Evolutionary conservation across 2,113 vertebrate genomes (phyloP), one percentile per base, ranked within the genome.

Genomic region (Vicugna pacos): DNA sequence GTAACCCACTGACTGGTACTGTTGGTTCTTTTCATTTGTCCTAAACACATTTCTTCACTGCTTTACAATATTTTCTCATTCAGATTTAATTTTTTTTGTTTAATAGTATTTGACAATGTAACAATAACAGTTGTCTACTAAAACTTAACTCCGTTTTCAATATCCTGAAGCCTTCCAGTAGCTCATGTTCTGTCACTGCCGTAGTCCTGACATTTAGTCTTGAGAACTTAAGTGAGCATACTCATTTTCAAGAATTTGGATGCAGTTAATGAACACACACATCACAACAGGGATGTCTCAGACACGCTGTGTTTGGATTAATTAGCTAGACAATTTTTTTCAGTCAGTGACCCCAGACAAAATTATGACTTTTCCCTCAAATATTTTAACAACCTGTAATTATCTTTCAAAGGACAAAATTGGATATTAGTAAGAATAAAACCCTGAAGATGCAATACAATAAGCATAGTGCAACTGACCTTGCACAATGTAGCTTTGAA

Each of bases 41-140:
- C 91, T 73, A 65, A 75, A 46, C 35, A 50, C 7, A 86, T 35
- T 22, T 70, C 19, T 95, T 86, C 6, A 64, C 56, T 56, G 15
- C 58, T 95, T 42, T 91, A 48, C 1, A 80, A 1, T 87, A 56
- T 81, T 73, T 73, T 56, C 54, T 65, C 22, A 17, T 89, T 75
- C 26, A 58, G 42, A 56, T 64, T 62, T 73, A 46, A 64, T 56
- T n/a, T 9, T 62, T 46, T 62, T 79, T 22, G 14, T 46, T 80
- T 56, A 73, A 72, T 72, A 85, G 26, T 62, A 67, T 14, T 65
- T 90, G 30, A 58, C 22, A 89, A 9, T 76, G 75, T 83, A 90
- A 80, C 38, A 32, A 75, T 67, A 50, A 60, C 56, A 46, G 35
- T 83, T 82, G 19, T 75, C 58, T 89, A 32, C 24, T 35, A 56